phyloP scores from a whole-genome alignment of 2,888 invertebrate genomes.

The Hyppa rectilinea region DNA sequence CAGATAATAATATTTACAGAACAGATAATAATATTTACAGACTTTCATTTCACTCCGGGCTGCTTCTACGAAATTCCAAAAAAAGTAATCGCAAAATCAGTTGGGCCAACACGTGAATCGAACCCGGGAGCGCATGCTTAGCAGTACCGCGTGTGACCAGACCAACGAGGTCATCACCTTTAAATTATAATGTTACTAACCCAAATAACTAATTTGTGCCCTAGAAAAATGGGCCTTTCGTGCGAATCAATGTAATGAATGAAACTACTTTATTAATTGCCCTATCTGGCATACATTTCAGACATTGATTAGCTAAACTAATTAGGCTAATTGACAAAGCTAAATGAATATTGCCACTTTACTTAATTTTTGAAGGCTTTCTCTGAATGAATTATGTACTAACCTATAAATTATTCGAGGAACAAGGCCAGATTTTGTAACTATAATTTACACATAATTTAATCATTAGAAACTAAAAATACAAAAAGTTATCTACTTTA shows the following conservation, averaged over 20 bases:
- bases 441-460: not conserved
- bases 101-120: too few relatives aligned
- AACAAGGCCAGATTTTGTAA: not conserved
- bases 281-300: not conserved
- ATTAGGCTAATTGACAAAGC: conserved; percentile 9
- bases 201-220: not conserved
- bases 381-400: not conserved
- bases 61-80: too few relatives aligned
- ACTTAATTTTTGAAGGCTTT: not conserved
- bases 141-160: too few relatives aligned
- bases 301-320: conserved; percentile 10
- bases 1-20: too few relatives aligned
- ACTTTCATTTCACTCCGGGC: too few relatives aligned
- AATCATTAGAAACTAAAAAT: not conserved
- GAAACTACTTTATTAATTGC: not conserved
- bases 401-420: not conserved
- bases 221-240: not conserved
- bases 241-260: conserved; percentile 7
- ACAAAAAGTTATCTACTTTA: not conserved
- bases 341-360: conserved; percentile 1
- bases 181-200: not conserved
- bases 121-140: too few relatives aligned
- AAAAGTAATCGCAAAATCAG: too few relatives aligned
- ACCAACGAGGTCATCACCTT: too few relatives aligned
- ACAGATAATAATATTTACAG: too few relatives aligned